Conservation (phyloP, 2,797 vertebrate species). For the Pipistrellus kuhlii region DNA sequence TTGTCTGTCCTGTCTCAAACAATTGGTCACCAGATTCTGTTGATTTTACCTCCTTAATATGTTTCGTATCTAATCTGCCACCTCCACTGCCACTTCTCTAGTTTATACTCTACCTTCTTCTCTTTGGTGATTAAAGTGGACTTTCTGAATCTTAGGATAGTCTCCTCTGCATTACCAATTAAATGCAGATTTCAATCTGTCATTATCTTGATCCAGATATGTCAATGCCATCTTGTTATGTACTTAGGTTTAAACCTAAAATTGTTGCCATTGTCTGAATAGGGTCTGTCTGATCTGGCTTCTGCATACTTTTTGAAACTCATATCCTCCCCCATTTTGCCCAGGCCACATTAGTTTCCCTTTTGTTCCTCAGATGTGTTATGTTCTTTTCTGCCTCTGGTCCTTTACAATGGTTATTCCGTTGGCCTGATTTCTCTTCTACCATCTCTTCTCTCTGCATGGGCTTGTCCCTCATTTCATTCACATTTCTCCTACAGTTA, state of each 20-base stretch:
- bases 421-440: not conserved
- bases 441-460: no score
- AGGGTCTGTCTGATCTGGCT: not conserved
- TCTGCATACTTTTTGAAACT: not conserved
- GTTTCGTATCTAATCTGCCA: not conserved
- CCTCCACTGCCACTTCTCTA: not conserved
- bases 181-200: not conserved
- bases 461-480: not conserved
- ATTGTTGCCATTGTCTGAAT: not conserved
- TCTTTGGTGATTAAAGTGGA: not conserved
- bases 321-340: not conserved
- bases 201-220: not conserved
- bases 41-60: not conserved
- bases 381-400: not conserved
- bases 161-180: not conserved
- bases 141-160: not conserved
- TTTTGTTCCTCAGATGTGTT: not conserved
- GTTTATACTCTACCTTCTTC: not conserved
- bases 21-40: not conserved
- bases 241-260: not conserved
- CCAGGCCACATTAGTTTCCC: not conserved
- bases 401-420: not conserved
- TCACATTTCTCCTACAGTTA: not conserved
- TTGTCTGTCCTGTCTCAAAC: not conserved
- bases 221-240: not conserved